phyloP scores from a whole-genome alignment of 2,797 vertebrate genomes.

The Alectoris magna region DNA sequence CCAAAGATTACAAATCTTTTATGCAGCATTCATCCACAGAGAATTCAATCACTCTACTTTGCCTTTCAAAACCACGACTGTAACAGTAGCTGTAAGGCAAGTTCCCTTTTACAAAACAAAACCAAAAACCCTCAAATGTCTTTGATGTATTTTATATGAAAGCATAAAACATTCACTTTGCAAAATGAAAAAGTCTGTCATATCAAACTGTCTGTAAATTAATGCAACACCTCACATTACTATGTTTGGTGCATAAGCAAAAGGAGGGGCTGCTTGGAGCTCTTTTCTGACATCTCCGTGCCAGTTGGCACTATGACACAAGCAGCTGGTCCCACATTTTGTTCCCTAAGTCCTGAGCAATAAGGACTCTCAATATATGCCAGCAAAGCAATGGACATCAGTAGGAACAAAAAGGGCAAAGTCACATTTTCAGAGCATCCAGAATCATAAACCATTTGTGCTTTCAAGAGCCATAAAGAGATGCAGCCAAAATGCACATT shows the following conservation, averaged over 20 bases:
- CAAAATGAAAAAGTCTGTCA: neutral
- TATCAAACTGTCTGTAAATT: neutral
- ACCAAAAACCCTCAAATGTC: neutral
- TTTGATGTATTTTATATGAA: fast-evolving
- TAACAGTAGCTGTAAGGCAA: neutral
- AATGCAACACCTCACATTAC: neutral
- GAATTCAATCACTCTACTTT: neutral
- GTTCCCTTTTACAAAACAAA: neutral
- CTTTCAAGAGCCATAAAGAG: neutral
- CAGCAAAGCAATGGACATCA: neutral
- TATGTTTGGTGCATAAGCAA: neutral
- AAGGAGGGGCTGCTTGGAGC: neutral
- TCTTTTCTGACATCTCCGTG: neutral
- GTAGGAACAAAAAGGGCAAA: neutral
- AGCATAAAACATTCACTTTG: neutral
- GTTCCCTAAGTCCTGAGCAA: neutral
- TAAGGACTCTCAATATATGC: neutral
- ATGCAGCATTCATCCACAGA: neutral
- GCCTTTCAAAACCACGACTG: neutral
- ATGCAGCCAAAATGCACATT: neutral
- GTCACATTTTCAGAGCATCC: neutral
- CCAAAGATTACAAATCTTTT: neutral
- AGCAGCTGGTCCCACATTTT: constrained; percentile 26
- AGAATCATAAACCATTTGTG: neutral
- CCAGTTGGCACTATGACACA: neutral